Base-by-base conservation (phyloP, 2,113 vertebrate species). In the Microtus pennsylvanicus region DNA sequence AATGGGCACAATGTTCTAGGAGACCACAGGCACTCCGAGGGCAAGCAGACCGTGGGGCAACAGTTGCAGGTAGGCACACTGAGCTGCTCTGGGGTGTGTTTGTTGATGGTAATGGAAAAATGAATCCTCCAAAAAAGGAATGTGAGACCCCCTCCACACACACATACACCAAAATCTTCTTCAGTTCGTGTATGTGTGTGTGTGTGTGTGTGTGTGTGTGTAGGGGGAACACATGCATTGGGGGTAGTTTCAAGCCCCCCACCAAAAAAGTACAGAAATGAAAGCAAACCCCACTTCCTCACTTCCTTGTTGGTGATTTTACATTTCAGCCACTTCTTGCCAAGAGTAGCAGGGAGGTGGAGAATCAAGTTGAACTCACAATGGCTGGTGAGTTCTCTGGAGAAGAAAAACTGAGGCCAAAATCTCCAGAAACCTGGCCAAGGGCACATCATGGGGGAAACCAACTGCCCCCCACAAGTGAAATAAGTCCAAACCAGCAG, bases 391-490 rank as follows among this genome's bases (percentile, higher is more conserved):
- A 85, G 77, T 70, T 83, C 76, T 30, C 61, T 70, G 52, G 69
- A 88, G 45, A 70, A 30, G 76, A 96, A 89, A 97, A 90, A 90
- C 76, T 9, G 93, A 93, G 90, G 67, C 70, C 76, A 87, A 87
- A 65, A 96, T 28, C 47, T 70, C 22, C 55, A 90, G 80, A 47
- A 12, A n/a, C 19, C 61, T 78, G 67, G 75, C 10, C 22, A 58
- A 78, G 33, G 67, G 38, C 67, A 38, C 61, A 45, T 81, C 63
- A 19, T 58, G n/a, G 83, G 82, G 63, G n/a, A 70, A 70, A 42
- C 2, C 80, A 45, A 14, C 1, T 5, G 6, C 33, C 45, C 7
- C 45, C 30, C 17, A 47, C 10, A 65, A 69, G 14, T 7, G 28
- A 86, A 89, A 38, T 13, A 11, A 77, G 80, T 9, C 63, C n/a